These are phyloP conservation scores for Tapirus terrestris DNA, from an alignment of 2,113 vertebrate genomes.

Conservation along the genomic window DNA sequence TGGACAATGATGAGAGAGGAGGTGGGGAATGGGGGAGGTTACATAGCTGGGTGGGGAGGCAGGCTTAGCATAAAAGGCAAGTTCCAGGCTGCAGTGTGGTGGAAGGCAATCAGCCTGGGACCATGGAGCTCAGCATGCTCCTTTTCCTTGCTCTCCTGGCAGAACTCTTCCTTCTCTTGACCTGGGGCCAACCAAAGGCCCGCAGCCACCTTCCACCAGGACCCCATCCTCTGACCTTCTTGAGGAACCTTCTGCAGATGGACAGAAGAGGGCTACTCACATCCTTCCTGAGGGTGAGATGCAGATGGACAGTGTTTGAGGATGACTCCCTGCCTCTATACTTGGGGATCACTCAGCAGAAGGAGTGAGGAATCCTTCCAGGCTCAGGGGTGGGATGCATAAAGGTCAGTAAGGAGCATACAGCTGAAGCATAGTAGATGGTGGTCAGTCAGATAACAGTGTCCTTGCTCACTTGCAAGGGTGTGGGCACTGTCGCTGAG, in stretches of 20 bases:
- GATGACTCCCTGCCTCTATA: fast-evolving
- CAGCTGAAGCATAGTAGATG: not conserved
- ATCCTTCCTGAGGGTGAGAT: constrained; percentile 77
- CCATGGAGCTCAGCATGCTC: constrained; percentile 64
- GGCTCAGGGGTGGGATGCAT: no score
- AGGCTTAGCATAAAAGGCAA: not conserved
- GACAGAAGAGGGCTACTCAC: constrained; percentile 52
- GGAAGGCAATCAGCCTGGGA: fast-evolving
- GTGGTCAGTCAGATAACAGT: no score
- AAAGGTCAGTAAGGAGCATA: not conserved
- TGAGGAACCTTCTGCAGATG: constrained; percentile 83
- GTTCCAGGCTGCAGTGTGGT: fast-evolving
- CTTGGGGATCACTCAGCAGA: not conserved
- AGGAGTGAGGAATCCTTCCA: not conserved
- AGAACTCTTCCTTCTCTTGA: constrained; percentile 38
- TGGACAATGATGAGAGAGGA: no score
- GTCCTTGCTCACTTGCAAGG: not conserved
- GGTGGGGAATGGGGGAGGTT: not conserved
- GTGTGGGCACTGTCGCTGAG: no score
- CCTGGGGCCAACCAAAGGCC: not conserved
- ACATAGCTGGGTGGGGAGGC: not conserved
- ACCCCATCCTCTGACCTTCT: constrained; percentile 73
- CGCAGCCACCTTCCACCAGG: constrained; percentile 65
- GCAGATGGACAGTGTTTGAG: fast-evolving
- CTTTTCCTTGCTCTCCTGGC: constrained; percentile 51